Percentiles rank a stretch among this genome's conserved stretches.
These are phyloP conservation scores for Celastrina argiolus DNA, from an alignment of 2,888 invertebrate genomes.

Conservation along the genomic window DNA sequence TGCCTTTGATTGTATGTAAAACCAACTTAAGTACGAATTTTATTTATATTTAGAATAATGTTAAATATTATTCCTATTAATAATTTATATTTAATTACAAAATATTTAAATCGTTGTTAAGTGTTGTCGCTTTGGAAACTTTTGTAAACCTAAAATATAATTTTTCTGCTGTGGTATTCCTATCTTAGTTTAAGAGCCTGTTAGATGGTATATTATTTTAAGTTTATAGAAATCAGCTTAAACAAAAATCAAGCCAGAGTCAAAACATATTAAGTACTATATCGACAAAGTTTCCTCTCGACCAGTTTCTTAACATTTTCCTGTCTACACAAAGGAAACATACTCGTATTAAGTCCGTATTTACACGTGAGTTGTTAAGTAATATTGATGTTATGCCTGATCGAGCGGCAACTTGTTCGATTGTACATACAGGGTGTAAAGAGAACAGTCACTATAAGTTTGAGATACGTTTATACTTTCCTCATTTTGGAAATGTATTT, in stretches of 20 bases:
- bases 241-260: neutral
- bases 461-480: too few relatives aligned
- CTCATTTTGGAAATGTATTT: too few relatives aligned
- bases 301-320: too few relatives aligned
- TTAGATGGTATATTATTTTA: neutral
- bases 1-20: constrained; percentile 16
- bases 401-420: too few relatives aligned
- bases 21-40: constrained; percentile 15
- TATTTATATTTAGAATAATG: constrained; percentile 17
- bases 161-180: neutral
- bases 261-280: neutral
- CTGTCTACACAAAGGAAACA: too few relatives aligned
- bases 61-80: constrained; percentile 9
- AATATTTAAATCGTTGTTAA: constrained; percentile 10
- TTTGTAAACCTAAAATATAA: neutral
- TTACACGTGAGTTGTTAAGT: too few relatives aligned
- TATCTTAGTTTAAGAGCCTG: neutral
- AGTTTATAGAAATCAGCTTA: too few relatives aligned
- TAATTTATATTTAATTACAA: constrained; percentile 5
- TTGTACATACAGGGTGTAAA: too few relatives aligned
- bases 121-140: constrained; percentile 7
- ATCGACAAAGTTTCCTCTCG: too few relatives aligned
- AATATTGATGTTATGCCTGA: too few relatives aligned
- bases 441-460: too few relatives aligned
- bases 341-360: too few relatives aligned